Conservation (phyloP, 2,888 invertebrate species). For the Matsumyia berberina region DNA sequence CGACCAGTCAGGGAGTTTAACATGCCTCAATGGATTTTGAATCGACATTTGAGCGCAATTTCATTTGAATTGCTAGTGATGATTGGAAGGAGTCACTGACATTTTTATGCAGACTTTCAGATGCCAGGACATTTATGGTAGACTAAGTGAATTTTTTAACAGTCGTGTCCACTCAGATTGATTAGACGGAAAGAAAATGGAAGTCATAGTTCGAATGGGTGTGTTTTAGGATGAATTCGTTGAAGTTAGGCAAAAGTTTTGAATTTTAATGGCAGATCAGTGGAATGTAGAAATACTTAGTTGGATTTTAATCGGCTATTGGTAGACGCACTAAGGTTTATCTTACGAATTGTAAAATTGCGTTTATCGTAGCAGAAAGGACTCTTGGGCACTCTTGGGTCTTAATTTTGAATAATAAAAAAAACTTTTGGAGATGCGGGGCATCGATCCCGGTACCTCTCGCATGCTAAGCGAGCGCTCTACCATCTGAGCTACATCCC, state of each 20-base stretch:
- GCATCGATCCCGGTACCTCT: slow-evolving; percentile 86
- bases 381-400: too few relatives aligned
- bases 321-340: too few relatives aligned
- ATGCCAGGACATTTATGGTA: slow-evolving; percentile 9
- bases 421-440: slow-evolving; percentile 78
- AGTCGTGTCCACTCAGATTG: slow-evolving; percentile 37
- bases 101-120: slow-evolving; percentile 6
- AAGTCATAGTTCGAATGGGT: neutral
- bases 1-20: slow-evolving; percentile 35
- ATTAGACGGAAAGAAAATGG: slow-evolving; percentile 3
- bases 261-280: too few relatives aligned
- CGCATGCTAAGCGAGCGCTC: slow-evolving; percentile 86
- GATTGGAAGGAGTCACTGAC: slow-evolving; percentile 28
- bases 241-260: neutral
- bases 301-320: too few relatives aligned
- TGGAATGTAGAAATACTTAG: too few relatives aligned
- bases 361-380: too few relatives aligned
- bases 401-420: too few relatives aligned
- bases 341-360: too few relatives aligned
- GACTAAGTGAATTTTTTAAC: slow-evolving; percentile 1
- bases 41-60: slow-evolving; percentile 57
- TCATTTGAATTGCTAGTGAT: slow-evolving; percentile 46
- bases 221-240: neutral
- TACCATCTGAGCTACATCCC: slow-evolving; percentile 85
- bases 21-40: slow-evolving; percentile 49